Evolutionary conservation across 2,113 vertebrate genomes (phyloP).

Genomic region (Anthoscopus minutus): DNA sequence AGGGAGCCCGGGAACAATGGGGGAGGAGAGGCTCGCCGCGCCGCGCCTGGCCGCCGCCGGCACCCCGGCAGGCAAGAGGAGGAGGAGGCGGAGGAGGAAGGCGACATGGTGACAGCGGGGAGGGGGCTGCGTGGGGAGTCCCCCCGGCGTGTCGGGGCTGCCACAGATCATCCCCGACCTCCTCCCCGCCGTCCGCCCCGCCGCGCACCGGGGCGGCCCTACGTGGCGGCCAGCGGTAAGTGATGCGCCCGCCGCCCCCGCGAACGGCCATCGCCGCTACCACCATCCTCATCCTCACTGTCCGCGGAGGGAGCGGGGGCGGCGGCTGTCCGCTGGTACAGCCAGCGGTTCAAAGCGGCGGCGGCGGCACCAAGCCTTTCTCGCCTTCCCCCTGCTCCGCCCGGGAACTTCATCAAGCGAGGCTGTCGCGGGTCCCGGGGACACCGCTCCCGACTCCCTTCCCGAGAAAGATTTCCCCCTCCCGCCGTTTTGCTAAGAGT

Average conservation of each 20-base stretch:
- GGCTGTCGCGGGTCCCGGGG: neutral
- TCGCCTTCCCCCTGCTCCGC: neutral
- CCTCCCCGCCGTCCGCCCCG: neutral
- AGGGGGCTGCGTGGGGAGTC: neutral
- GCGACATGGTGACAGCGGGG: neutral
- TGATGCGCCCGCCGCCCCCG: neutral
- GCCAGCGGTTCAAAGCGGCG: neutral
- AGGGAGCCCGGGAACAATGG: constrained; percentile 68
- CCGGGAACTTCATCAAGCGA: constrained; percentile 14
- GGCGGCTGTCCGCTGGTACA: neutral
- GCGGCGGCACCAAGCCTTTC: neutral
- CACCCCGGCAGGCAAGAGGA: neutral
- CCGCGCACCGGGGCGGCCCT: neutral
- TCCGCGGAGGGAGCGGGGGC: neutral
- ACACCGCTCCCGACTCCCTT: neutral
- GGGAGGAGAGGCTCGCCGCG: constrained; percentile 55
- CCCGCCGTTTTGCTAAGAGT: neutral
- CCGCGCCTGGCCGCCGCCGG: constrained; percentile 47
- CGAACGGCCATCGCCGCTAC: neutral
- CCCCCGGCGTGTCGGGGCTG: neutral
- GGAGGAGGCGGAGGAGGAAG: neutral
- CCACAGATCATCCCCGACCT: neutral
- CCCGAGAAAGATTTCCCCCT: neutral
- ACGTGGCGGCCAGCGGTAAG: neutral
- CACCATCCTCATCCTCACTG: neutral